These are phyloP conservation scores for Polypedilum pembai DNA, from an alignment of 1,140 invertebrate species.

Conservation along the genomic window DNA sequence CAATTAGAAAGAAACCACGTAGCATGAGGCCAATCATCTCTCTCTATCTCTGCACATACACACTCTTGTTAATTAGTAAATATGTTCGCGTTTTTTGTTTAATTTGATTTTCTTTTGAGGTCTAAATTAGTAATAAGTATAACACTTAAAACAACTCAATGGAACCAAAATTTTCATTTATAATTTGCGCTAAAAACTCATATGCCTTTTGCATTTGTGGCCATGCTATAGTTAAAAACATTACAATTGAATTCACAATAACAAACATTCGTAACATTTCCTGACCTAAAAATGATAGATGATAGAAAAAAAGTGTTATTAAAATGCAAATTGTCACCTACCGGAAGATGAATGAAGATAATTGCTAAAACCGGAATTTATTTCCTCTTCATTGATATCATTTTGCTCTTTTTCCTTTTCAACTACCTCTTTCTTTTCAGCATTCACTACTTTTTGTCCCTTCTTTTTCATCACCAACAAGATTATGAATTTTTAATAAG, in stretches of 20 bases:
- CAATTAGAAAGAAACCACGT: constrained; percentile 2
- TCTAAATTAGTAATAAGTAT: background rate
- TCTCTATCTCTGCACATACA: background rate
- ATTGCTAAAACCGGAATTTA: constrained; percentile 1
- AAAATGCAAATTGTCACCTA: background rate
- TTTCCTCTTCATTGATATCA: constrained; percentile 3
- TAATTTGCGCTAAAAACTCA: background rate
- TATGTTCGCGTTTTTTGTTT: background rate
- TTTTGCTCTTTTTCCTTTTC: background rate
- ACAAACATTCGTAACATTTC: constrained; percentile 21
- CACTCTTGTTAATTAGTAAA: constrained; percentile 6
- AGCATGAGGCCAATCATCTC: background rate
- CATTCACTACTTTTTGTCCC: background rate
- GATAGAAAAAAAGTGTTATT: background rate
- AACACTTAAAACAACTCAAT: constrained; percentile 19
- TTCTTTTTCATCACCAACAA: constrained; percentile 27
- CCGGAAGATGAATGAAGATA: background rate
- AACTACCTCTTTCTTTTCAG: background rate
- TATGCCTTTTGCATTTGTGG: constrained; percentile 8
- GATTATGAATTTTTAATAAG: background rate
- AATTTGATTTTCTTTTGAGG: background rate
- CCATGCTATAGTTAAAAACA: constrained; percentile 18
- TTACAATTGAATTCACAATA: constrained; percentile 6
- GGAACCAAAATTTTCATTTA: constrained; percentile 26
- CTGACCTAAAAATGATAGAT: background rate